These are phyloP conservation scores for Artemisiospiza belli DNA, from an alignment of 2,113 vertebrate species.

Conservation along the genomic window DNA sequence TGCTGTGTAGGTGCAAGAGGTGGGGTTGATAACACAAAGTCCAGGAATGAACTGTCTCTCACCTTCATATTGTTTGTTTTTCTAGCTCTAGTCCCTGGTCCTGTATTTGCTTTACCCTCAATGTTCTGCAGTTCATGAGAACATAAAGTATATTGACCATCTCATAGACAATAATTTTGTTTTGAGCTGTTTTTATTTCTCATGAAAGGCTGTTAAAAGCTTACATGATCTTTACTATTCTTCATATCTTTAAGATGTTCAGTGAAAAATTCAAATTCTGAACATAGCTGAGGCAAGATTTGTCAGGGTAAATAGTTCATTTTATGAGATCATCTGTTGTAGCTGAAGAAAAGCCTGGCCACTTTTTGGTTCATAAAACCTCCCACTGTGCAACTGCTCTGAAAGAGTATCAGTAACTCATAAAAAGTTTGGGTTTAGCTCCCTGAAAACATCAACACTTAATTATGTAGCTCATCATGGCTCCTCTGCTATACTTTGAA, in stretches of 20 bases:
- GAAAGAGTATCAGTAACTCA: neutral
- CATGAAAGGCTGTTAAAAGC: neutral
- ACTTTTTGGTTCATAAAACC: neutral
- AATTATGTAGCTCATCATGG: neutral
- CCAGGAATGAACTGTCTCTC: neutral
- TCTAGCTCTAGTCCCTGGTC: neutral
- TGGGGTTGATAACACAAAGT: neutral
- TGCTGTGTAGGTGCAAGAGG: rapidly evolving
- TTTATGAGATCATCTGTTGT: neutral
- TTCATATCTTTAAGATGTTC: neutral
- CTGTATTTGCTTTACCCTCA: neutral
- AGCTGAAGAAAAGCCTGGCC: neutral
- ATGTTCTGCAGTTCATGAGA: neutral
- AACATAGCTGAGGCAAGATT: neutral
- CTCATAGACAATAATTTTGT: neutral
- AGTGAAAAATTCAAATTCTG: neutral
- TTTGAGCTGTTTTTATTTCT: neutral
- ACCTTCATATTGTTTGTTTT: rapidly evolving
- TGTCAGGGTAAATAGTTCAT: neutral
- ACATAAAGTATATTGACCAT: neutral
- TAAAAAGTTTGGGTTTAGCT: neutral
- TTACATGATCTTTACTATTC: neutral
- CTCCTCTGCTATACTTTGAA: neutral
- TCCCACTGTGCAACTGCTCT: neutral
- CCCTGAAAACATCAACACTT: neutral